phyloP scores from a whole-genome alignment of 2,888 invertebrate genomes.

The Microctonus hyperodae region DNA sequence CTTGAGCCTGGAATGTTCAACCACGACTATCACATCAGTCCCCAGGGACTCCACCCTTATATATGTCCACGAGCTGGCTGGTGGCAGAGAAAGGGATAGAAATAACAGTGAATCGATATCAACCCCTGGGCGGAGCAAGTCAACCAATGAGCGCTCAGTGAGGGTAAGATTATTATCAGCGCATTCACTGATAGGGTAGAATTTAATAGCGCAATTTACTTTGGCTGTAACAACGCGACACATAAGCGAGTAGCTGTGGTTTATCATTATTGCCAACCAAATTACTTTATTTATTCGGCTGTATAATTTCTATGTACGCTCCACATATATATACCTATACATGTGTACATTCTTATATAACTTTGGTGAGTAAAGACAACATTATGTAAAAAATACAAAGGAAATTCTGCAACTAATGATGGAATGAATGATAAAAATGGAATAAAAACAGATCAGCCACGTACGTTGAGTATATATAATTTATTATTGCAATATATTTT shows the following conservation, averaged over 20 bases:
- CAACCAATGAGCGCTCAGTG: slow-evolving; percentile 45
- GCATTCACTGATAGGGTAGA: slow-evolving; percentile 27
- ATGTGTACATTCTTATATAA: background rate
- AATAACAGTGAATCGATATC: slow-evolving; percentile 55
- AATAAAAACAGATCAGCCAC: too few relatives aligned
- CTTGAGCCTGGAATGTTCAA: background rate
- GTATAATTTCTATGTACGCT: slow-evolving; percentile 8
- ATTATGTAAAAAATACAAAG: background rate
- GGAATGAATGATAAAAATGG: background rate
- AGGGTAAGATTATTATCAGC: slow-evolving; percentile 44
- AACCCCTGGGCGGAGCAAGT: slow-evolving; percentile 55
- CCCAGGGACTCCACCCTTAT: slow-evolving; percentile 53
- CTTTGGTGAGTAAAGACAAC: too few relatives aligned
- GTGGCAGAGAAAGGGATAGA: slow-evolving; percentile 26
- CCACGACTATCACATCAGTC: slow-evolving; percentile 42
- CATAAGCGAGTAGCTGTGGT: slow-evolving; percentile 45
- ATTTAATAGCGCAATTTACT: slow-evolving; percentile 48
- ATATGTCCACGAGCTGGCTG: slow-evolving; percentile 40
- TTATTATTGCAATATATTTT: too few relatives aligned
- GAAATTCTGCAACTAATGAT: background rate
- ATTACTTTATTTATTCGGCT: slow-evolving; percentile 30
- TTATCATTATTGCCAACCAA: slow-evolving; percentile 52
- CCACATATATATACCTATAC: background rate
- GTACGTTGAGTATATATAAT: too few relatives aligned
- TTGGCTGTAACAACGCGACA: slow-evolving; percentile 26